Percentiles rank a stretch among this genome's conserved stretches.
Evolutionary conservation across 2,113 vertebrate species (phyloP).

Genomic region (Riparia riparia): DNA sequence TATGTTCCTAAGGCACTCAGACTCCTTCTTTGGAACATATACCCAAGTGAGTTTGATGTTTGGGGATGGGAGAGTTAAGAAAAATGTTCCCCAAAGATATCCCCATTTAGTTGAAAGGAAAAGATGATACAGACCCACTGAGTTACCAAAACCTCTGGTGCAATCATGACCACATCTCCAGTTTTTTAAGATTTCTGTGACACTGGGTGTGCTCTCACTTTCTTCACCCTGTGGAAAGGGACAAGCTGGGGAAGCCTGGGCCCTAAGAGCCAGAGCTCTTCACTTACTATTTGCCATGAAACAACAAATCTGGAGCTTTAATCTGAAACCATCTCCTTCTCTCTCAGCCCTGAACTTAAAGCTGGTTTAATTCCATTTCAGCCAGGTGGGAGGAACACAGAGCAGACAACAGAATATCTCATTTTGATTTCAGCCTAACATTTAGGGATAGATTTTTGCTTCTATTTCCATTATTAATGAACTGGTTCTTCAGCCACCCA

Average conservation of each 20-base stretch:
- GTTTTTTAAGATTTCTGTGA: neutral
- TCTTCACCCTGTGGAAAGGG: neutral
- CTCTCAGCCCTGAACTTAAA: neutral
- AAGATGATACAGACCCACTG: neutral
- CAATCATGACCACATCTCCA: neutral
- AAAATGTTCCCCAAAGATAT: neutral
- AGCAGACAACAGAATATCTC: neutral
- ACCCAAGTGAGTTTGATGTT: neutral
- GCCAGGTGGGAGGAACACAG: neutral
- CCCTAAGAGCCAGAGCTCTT: neutral
- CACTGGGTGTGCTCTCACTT: neutral
- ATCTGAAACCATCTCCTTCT: neutral
- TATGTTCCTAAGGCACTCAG: neutral
- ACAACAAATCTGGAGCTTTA: neutral
- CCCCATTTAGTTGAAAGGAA: neutral
- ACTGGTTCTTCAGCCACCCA: neutral
- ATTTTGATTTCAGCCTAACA: neutral
- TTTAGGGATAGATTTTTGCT: neutral
- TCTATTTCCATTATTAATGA: neutral
- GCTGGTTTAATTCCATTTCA: neutral
- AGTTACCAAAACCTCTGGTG: neutral
- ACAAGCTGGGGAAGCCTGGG: neutral
- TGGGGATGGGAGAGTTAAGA: neutral
- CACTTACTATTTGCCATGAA: neutral
- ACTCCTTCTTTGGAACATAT: neutral